phyloP scores from a whole-genome alignment of 2,888 invertebrate species.

The Meteorus colon region DNA sequence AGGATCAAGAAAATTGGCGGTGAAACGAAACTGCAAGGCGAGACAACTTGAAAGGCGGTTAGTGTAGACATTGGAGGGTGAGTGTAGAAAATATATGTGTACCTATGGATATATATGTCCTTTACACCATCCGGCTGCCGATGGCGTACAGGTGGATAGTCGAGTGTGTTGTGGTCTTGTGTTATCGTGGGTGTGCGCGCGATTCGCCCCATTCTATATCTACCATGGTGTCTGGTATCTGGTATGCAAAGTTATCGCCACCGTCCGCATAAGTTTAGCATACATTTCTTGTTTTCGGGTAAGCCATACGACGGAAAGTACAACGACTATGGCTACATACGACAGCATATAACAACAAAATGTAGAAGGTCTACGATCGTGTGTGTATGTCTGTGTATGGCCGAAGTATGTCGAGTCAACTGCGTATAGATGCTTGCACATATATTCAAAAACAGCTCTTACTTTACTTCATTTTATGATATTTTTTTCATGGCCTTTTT shows the following conservation, averaged over 20 bases:
- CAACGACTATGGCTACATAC: conserved; percentile 16
- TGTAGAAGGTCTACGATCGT: conserved; percentile 4
- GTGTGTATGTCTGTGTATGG: neutral
- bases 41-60: conserved; percentile 29
- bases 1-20: conserved; percentile 47
- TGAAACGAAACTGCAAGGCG: conserved; percentile 43
- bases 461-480: neutral
- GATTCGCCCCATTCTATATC: conserved; percentile 61
- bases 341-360: neutral
- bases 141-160: conserved; percentile 47
- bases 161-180: conserved; percentile 46
- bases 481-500: neutral
- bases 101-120: conserved; percentile 14
- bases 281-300: conserved; percentile 64
- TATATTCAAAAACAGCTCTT: neutral
- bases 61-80: conserved; percentile 32
- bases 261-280: conserved; percentile 62
- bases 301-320: conserved; percentile 49
- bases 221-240: conserved; percentile 58
- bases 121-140: conserved; percentile 30
- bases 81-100: conserved; percentile 19
- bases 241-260: conserved; percentile 61
- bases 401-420: conserved; percentile 7
- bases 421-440: neutral
- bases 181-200: conserved; percentile 54